Conservation (phyloP, 2,888 invertebrate species). For the Polyploca ridens region DNA sequence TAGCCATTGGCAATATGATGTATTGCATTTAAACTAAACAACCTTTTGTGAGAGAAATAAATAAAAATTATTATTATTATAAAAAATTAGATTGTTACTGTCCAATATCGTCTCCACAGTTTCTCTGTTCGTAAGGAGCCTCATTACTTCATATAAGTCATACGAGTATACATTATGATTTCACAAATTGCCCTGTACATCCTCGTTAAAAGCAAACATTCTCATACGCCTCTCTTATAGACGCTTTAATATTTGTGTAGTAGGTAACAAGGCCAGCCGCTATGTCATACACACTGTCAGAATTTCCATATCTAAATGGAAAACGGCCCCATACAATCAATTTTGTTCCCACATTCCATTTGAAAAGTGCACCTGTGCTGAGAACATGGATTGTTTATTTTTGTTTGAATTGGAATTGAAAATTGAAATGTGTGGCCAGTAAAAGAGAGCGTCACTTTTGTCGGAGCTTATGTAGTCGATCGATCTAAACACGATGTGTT, state of each 20-base stretch:
- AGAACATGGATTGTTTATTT: constrained; percentile 64
- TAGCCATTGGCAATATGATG: too few species aligned
- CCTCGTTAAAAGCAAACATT: constrained; percentile 36
- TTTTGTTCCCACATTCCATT: constrained; percentile 77
- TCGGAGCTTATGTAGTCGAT: constrained; percentile 16
- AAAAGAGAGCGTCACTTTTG: constrained; percentile 30
- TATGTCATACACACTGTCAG: constrained; percentile 67
- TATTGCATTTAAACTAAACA: too few species aligned
- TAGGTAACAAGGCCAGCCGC: constrained; percentile 46
- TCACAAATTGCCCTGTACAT: constrained; percentile 19
- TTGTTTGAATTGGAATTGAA: constrained; percentile 56
- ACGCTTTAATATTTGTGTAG: constrained; percentile 52
- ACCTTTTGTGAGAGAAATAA: too few species aligned
- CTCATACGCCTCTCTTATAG: constrained; percentile 28
- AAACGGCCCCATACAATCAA: constrained; percentile 79
- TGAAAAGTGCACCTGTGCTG: constrained; percentile 78
- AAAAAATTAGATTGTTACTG: neutral
- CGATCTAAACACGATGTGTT: neutral
- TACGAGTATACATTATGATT: constrained; percentile 25
- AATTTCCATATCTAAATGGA: constrained; percentile 83
- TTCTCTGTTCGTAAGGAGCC: neutral
- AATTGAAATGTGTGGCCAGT: constrained; percentile 55
- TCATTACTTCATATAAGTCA: neutral
- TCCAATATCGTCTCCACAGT: neutral
- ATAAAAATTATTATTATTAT: too few species aligned